Evolutionary conservation across 2,797 vertebrate genomes (phyloP), one percentile per base, ranked within the genome.

Genomic region (Clarias laeviceps): DNA sequence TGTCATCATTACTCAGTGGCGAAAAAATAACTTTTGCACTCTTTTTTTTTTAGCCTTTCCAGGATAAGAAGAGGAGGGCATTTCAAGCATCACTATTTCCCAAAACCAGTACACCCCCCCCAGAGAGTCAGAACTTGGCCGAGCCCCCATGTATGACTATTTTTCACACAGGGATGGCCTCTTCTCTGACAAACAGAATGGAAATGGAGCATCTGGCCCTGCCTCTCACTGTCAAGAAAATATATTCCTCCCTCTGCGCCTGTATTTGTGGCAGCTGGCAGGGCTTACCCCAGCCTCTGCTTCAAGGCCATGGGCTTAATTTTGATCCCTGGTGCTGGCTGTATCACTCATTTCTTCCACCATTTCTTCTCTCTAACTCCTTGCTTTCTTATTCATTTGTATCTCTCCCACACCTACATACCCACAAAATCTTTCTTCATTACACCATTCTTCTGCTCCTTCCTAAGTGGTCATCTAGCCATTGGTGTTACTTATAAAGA

Each of bases 221-320:
- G 81, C 73, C 72, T 82, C 73, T 77, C n/a, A 24, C 83, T 82
- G 82, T 88, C 84, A 85, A 84, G 76, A 89, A 90, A 90, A 88
- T 85, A 85, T 82, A 87, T 89, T 88, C 83, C 79, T 82, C 64
- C 86, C 74, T 76, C 40, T 78, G 80, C 22, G 78, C 11, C 83
- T 87, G 78, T 86, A 83, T 89, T 88, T 22, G 79, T 88, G 92
- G 90, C 80, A 73, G 88, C 91, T 89, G 89, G 87, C 86, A 81
- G 73, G 80, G 88, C 82, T 89, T 86, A 85, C 79, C 82, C 83
- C 82, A 74, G 80, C 89, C 88, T 88, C 87, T 83, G 68, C 86
- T 90, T 85, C 87, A 85, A 87, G 80, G 57, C 90, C 90, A 92
- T 6, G 50, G 91, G 89, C 87, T 93, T 94, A 93, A 93, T 92